phyloP scores from a whole-genome alignment of 2,797 vertebrate species.

The Typhlichthys subterraneus region DNA sequence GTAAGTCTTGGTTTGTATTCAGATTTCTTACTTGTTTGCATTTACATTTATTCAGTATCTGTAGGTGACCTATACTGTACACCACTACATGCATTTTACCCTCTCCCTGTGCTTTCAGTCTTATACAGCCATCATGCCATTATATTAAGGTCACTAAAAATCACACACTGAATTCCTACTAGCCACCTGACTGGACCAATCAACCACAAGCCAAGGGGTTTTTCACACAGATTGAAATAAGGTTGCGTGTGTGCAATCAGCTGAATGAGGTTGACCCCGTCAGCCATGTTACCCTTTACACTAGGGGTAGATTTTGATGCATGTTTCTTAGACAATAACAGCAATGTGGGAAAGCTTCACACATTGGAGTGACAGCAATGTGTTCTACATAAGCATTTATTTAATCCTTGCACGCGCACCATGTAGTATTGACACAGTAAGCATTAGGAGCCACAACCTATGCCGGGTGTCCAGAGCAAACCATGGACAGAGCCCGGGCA shows the following conservation, averaged over 20 bases:
- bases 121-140: slow-evolving; percentile 24
- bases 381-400: no score
- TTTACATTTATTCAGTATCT: neutral
- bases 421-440: neutral
- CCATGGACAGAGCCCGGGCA: slow-evolving; percentile 13
- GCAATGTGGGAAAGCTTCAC: neutral
- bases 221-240: slow-evolving; percentile 50
- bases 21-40: no score
- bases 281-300: slow-evolving; percentile 57
- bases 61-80: neutral
- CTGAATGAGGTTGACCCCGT: slow-evolving; percentile 55
- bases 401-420: neutral
- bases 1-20: no score
- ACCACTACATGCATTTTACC: neutral
- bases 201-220: slow-evolving; percentile 60
- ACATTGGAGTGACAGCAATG: neutral
- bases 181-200: slow-evolving; percentile 68
- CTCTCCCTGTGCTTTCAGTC: slow-evolving; percentile 12
- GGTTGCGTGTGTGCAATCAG: slow-evolving; percentile 61
- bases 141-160: slow-evolving; percentile 71
- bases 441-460: neutral
- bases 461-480: slow-evolving; percentile 3
- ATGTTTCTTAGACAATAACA: slow-evolving; percentile 4
- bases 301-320: slow-evolving; percentile 30
- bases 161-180: slow-evolving; percentile 65